These are phyloP conservation scores for Sebastes taczanowskii DNA, from an alignment of 2,797 vertebrate genomes.

Conservation along the genomic window DNA sequence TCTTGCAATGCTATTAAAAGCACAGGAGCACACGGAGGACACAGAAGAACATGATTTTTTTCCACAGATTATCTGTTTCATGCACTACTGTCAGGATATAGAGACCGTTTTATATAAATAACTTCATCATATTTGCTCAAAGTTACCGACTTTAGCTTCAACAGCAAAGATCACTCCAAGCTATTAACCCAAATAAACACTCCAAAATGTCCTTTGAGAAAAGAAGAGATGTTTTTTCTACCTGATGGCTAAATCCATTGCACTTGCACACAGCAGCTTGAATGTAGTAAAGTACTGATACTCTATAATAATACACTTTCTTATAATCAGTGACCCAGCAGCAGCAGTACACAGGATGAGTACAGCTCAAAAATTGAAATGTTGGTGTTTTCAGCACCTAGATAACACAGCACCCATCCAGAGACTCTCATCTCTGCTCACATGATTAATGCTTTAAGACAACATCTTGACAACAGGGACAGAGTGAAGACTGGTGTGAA, in stretches of 20 bases:
- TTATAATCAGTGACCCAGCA: not conserved
- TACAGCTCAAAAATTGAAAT: constrained; percentile 3
- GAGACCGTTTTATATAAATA: not conserved
- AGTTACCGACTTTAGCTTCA: not conserved
- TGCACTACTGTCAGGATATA: too few relatives aligned
- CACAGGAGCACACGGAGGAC: too few relatives aligned
- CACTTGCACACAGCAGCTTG: not conserved
- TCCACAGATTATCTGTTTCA: too few relatives aligned
- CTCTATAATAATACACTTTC: not conserved
- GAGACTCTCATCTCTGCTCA: not conserved
- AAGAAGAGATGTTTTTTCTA: not conserved
- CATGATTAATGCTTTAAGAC: constrained; percentile 13
- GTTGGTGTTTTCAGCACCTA: not conserved
- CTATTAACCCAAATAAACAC: not conserved
- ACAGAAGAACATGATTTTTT: too few relatives aligned
- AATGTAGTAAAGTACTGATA: not conserved
- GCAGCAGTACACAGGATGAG: constrained; percentile 20
- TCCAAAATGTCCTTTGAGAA: not conserved
- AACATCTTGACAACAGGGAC: constrained; percentile 5
- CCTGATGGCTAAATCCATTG: not conserved
- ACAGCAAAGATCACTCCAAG: not conserved
- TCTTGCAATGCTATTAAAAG: too few relatives aligned
- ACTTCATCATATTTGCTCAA: not conserved
- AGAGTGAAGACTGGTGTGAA: constrained; percentile 26
- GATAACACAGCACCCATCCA: not conserved